Evolutionary conservation across 2,797 vertebrate species (phyloP), one percentile per base, ranked within the genome.

Genomic region (Buphagus erythrorhynchus): DNA sequence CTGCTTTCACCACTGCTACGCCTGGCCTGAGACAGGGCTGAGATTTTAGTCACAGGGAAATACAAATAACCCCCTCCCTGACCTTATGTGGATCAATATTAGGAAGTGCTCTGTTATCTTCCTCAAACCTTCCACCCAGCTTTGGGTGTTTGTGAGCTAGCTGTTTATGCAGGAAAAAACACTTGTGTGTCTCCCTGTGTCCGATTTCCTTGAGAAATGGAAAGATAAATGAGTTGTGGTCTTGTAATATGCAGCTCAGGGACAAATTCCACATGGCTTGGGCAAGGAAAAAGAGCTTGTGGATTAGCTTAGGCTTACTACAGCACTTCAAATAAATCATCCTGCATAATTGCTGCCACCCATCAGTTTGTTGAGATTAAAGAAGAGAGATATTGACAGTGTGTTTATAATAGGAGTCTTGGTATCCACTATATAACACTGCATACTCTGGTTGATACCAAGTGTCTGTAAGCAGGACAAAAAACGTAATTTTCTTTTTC

Each of bases 271-370:
- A 93, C 91, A 72, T 84, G 89, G 63, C 36, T 92, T 75, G 66
- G 77, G 9, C 71, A 93, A 90, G 83, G 58, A 5, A 42, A 95
- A 62, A 81, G 58, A 93, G 31, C 59, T 96, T 4, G 0, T 92
- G 80, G 91, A 96, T 96, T 93, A 97, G 49, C 36, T 85, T 87
- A 62, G 62, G 45, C 79, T 83, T 97, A 42, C 93, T 97, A 87
- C 77, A 96, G 95, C 82, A 91, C 63, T 97, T 97, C 62, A 96
- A 94, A 96, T 93, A 97, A 97, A 98, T 97, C 93, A 88, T 80
- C 76, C 78, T 46, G 29, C 43, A 10, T 96, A 96, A 97, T 96
- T 97, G 90, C 90, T 97, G 94, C 95, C 92, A 96, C 92, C 88
- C 97, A 96, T 97, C 85, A 96, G 62, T 94, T 96, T 92, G 86